These are phyloP conservation scores for Apis cerana DNA, from an alignment of 1,140 invertebrate species.

Conservation along the genomic window DNA sequence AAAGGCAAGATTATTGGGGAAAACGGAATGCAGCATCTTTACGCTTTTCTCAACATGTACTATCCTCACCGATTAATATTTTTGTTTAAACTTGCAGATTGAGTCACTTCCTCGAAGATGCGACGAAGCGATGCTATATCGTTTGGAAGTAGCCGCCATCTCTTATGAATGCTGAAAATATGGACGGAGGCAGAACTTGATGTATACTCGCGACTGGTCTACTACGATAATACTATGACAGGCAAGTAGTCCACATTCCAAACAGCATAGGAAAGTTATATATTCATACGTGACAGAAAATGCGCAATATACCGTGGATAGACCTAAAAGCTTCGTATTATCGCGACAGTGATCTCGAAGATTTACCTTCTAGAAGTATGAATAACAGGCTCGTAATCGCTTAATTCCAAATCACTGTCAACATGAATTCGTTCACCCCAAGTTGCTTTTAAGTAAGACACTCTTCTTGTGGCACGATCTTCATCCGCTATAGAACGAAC, in stretches of 20 bases:
- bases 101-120: slow-evolving; percentile 86
- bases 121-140: slow-evolving; percentile 88
- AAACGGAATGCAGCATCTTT: slow-evolving; percentile 33
- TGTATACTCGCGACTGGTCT: slow-evolving; percentile 27
- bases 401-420: slow-evolving; percentile 85
- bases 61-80: slow-evolving; percentile 72
- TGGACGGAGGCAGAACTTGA: slow-evolving; percentile 59
- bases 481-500: slow-evolving; percentile 85
- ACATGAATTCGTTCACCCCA: slow-evolving; percentile 86
- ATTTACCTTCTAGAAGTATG: slow-evolving; percentile 83
- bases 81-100: slow-evolving; percentile 69
- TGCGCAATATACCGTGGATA: not conserved
- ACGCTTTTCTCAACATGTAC: slow-evolving; percentile 47
- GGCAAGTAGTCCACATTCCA: not conserved
- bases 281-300: not conserved
- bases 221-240: not conserved
- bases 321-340: not conserved
- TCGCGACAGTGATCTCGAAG: not conserved
- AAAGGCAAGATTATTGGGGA: not conserved
- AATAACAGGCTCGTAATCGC: slow-evolving; percentile 84
- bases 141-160: slow-evolving; percentile 87
- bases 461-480: slow-evolving; percentile 91
- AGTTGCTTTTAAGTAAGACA: slow-evolving; percentile 95
- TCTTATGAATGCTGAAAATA: slow-evolving; percentile 84
- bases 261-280: not conserved